phyloP scores from a whole-genome alignment of 1,140 invertebrate genomes.

The Drosophila oshimai region DNA sequence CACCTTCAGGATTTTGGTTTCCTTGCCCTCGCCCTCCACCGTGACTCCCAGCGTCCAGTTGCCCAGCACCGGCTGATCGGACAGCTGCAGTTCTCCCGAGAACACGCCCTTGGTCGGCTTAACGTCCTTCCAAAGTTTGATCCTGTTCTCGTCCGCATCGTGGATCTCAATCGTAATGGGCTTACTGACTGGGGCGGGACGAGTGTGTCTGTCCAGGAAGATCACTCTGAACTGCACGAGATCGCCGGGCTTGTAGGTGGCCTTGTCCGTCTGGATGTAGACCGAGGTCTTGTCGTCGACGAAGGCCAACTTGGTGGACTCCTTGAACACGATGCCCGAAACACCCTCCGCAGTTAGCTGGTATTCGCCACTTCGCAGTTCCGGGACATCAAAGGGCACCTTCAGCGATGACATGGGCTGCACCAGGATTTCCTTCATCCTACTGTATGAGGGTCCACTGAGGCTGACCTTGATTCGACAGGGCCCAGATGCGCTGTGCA shows the following conservation, averaged over 20 bases:
- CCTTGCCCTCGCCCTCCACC: slow-evolving; percentile 8
- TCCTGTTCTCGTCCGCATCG: slow-evolving; percentile 60
- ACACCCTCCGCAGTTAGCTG: slow-evolving; percentile 88
- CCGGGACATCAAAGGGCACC: slow-evolving; percentile 86
- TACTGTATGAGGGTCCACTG: slow-evolving; percentile 87
- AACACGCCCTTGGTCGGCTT: slow-evolving; percentile 90
- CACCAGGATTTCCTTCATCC: slow-evolving; percentile 86
- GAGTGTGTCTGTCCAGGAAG: slow-evolving; percentile 89
- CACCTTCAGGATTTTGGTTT: slow-evolving; percentile 63
- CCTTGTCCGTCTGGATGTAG: slow-evolving; percentile 97
- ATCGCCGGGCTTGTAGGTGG: slow-evolving; percentile 94
- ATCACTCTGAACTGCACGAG: slow-evolving; percentile 93
- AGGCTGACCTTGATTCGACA: slow-evolving; percentile 88
- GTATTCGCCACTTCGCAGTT: slow-evolving; percentile 90
- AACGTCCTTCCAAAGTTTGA: slow-evolving; percentile 90
- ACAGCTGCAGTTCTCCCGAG: slow-evolving; percentile 90
- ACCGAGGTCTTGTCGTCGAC: slow-evolving; percentile 93
- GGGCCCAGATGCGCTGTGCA: slow-evolving; percentile 85
- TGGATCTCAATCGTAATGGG: slow-evolving; percentile 47
- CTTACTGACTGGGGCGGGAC: slow-evolving; percentile 84
- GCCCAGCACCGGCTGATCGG: slow-evolving; percentile 93
- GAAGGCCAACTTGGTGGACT: slow-evolving; percentile 88
- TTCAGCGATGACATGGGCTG: slow-evolving; percentile 88
- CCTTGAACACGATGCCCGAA: slow-evolving; percentile 88
- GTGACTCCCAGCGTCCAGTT: slow-evolving; percentile 92